phyloP scores from a whole-genome alignment of 2,888 invertebrate species.

The Orchesellides sinensis region DNA sequence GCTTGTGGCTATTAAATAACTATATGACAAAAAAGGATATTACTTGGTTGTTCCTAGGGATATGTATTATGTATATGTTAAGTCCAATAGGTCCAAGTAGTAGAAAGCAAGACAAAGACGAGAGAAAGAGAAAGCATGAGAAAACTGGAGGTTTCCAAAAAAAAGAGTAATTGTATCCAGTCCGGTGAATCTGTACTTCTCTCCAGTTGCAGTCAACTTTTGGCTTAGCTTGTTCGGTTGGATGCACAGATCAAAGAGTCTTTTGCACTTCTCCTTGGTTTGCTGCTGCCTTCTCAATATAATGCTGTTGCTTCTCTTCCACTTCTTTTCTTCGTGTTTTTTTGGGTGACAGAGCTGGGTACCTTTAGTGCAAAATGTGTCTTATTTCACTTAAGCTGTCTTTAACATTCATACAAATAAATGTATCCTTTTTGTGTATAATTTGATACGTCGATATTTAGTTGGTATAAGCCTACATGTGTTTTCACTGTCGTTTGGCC shows the following conservation, averaged over 20 bases:
- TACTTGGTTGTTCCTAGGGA: conserved; percentile 8
- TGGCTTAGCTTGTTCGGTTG: conserved; percentile 25
- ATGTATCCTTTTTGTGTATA: neutral
- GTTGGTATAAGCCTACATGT: neutral
- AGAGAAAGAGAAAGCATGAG: neutral
- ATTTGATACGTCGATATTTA: no score
- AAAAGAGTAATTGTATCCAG: conserved; percentile 55
- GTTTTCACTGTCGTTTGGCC: neutral
- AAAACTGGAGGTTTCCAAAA: conserved; percentile 11
- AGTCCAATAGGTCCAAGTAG: neutral
- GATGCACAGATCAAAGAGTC: conserved; percentile 54
- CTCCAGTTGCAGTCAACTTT: conserved; percentile 10
- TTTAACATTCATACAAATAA: conserved; percentile 1
- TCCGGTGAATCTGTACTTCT: conserved; percentile 32
- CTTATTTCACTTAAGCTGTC: neutral
- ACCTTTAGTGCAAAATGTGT: neutral
- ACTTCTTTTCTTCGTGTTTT: neutral
- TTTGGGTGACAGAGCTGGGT: neutral
- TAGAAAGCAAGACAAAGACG: neutral
- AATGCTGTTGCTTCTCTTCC: conserved; percentile 23
- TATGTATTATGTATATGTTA: neutral
- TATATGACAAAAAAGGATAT: neutral
- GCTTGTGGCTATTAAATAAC: neutral
- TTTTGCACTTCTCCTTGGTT: conserved; percentile 13
- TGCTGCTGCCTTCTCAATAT: conserved; percentile 9